phyloP scores from a whole-genome alignment of 2,797 vertebrate genomes.

The Xenops minutus region DNA sequence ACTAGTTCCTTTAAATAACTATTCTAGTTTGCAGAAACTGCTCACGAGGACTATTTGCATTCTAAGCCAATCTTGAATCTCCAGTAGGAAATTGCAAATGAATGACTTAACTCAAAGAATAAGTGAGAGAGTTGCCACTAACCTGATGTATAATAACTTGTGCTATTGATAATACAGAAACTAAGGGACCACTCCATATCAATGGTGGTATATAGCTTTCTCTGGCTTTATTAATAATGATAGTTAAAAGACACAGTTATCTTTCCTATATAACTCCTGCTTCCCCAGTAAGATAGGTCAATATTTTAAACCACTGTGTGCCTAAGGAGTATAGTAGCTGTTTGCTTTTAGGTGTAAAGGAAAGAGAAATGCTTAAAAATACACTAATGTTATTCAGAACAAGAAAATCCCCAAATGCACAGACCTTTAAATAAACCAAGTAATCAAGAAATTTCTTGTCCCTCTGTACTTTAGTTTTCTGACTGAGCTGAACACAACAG shows the following conservation, averaged over 20 bases:
- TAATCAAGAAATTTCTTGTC: not conserved
- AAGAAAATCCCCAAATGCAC: not conserved
- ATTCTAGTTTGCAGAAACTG: not conserved
- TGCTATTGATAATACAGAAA: slow-evolving; percentile 73
- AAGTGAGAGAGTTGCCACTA: not conserved
- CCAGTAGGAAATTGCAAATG: not conserved
- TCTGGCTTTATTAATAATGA: slow-evolving; percentile 47
- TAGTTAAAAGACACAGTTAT: slow-evolving; percentile 34
- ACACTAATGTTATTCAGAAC: not conserved
- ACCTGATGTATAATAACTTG: slow-evolving; percentile 19
- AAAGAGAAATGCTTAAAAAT: not conserved
- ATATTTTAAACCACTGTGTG: not conserved
- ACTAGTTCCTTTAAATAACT: not conserved
- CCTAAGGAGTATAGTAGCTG: not conserved
- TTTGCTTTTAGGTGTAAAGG: not conserved
- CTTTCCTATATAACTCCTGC: slow-evolving; percentile 24
- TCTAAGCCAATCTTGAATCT: not conserved
- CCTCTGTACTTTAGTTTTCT: not conserved
- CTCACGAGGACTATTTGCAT: not conserved
- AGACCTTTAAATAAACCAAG: not conserved
- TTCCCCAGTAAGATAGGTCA: not conserved
- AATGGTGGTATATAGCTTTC: slow-evolving; percentile 26
- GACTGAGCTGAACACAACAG: not conserved
- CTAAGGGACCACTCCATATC: slow-evolving; percentile 55
- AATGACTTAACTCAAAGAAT: slow-evolving; percentile 60